Base-by-base conservation (phyloP, 2,113 vertebrate species). In the Plectropomus leopardus region DNA sequence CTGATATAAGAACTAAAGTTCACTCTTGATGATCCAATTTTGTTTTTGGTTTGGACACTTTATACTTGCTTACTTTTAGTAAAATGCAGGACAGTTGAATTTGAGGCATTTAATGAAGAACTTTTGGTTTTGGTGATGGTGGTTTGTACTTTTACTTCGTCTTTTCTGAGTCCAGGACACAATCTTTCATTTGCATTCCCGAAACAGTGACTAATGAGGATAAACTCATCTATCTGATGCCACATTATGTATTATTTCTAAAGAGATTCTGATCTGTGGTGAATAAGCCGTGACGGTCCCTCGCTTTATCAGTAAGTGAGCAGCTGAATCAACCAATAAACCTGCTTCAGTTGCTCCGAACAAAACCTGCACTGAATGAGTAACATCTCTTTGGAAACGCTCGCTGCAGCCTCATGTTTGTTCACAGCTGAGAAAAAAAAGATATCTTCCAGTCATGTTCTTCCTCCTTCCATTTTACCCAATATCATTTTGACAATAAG, bases 161-260 rank as follows among this genome's bases (percentile, higher is more conserved):
- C 36, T 10, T 40, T 8, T 40, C 11, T 40, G 8, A 40, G 36
- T 40, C 36, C 36, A 40, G 6, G 3, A 42, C 59, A 26, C n/a
- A 42, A 8, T 63, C 4, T 5, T 10, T 45, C 24, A 64, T 64
- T 26, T 26, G 4, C 40, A 28, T 64, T 16, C 60, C 40, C 13
- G 15, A 10, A 51, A 50, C 24, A 11, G 30, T 68, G 65, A 68
- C 47, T 68, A 68, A 51, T 67, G 28, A 9, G 13, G 28, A 66
- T 16, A 24, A 24, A 40, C 30, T 34, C 47, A 3, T 23, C 19
- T 1, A 10, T 67, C 5, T 24, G 0, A 51, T 36, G 19, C 21
- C 14, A 9, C 13, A 11, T 51, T 9, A 8, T 51, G n/a, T n/a
- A 2, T 53, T 19, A 34, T 67, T 23, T 19, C 5, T 2, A 65